Conservation (phyloP, 1,140 invertebrate genomes). For the Samia ricini region DNA sequence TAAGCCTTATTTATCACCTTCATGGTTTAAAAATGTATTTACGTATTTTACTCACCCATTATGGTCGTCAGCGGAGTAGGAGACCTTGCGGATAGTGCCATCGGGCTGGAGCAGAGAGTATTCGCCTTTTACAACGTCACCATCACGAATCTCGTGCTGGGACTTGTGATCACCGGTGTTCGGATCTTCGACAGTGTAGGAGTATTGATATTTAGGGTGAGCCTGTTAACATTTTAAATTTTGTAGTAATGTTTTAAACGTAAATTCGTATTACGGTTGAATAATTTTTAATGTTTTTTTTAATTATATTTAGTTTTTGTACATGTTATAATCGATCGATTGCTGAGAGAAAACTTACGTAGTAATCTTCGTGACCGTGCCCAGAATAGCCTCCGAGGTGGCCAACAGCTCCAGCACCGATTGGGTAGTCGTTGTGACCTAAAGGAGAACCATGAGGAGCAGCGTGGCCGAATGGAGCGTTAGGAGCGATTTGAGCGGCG, state of each 20-base stretch:
- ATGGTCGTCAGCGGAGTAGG: constrained; percentile 65
- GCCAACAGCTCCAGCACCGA: constrained; percentile 20
- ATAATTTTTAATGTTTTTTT: too few relatives aligned
- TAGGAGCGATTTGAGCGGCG: constrained; percentile 29
- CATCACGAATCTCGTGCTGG: constrained; percentile 73
- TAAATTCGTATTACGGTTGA: too few relatives aligned
- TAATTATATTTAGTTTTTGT: too few relatives aligned
- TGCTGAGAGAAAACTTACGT: constrained; percentile 32
- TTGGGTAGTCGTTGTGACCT: constrained; percentile 13
- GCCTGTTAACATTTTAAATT: constrained; percentile 39
- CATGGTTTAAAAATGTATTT: too few relatives aligned
- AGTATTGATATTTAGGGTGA: constrained; percentile 75
- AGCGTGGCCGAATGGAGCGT: constrained; percentile 19
- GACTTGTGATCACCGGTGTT: constrained; percentile 76
- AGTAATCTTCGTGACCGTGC: constrained; percentile 44
- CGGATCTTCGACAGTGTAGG: constrained; percentile 73
- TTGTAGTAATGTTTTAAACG: neutral
- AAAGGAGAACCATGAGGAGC: constrained; percentile 21
- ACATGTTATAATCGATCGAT: neutral
- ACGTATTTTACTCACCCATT: constrained; percentile 42
- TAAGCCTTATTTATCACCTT: too few relatives aligned
- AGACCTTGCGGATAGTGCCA: constrained; percentile 60
- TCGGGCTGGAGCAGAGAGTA: constrained; percentile 77
- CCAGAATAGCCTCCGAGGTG: constrained; percentile 25
- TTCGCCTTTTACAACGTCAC: constrained; percentile 80